Base-by-base conservation (phyloP, 2,888 invertebrate genomes). In the Boloria selene region DNA sequence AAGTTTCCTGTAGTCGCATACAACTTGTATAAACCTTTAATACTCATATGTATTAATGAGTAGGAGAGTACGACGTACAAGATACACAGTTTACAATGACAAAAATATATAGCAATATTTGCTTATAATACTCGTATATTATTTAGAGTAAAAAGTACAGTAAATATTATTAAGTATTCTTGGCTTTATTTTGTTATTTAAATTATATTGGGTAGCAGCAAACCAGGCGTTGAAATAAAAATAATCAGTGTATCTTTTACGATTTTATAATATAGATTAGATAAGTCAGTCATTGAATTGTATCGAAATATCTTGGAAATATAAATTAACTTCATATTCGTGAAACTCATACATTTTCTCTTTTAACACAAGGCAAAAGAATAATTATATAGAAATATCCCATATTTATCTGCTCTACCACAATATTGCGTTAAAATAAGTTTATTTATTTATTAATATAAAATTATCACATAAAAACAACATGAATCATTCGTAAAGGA, bases 391-490 rank as follows among this genome's bases (percentile, higher is more conserved):
- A 13, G 14, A 44, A 10, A 3, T 45, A 45, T 44, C 18, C 26
- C n/a, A 56, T 56, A 26, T 10, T 56, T 18, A 44, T n/a, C 16
- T 26, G 2, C 5, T 45, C 16, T 44, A 44, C 51, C 58, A 65
- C 51, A 54, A 65, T 49, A 61, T 56, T 55, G 50, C 55, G 55
- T 47, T 38, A 53, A 63, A 64, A 64, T 64, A 58, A n/a, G 22
- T 22, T 22, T 47, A 51, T 61, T 64, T 60, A 68, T 61, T 49
- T 38, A 38, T 38, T 63, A 68, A 17, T 61, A 63, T 58, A 61
- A 44, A 61, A 61, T 67, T 68, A 70, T 70, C 70, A 65, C 62
- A 60, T 65, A 67, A 49, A 67, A 70, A 68, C 68, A 65, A 65
- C 63, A 49, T 70, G 68, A 70, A 55, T 70, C 68, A 70, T 70